Evolutionary conservation across 2,113 vertebrate genomes (phyloP).

Genomic region (Macroglossus sobrinus): DNA sequence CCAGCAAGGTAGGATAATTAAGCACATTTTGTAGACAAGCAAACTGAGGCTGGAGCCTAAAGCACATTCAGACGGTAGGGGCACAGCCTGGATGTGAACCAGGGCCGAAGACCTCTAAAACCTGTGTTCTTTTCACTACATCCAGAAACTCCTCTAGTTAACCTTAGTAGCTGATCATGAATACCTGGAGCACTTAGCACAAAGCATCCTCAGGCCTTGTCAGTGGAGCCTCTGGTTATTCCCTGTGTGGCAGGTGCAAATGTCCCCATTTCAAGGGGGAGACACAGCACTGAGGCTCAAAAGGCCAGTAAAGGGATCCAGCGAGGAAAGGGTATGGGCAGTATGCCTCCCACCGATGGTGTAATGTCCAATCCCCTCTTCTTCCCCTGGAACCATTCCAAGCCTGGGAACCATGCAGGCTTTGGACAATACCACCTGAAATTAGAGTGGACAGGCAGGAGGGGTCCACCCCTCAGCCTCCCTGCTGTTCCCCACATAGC

Average conservation of each 20-base stretch:
- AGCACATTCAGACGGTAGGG: background rate
- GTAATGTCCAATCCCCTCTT: too few species aligned
- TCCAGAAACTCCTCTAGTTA: background rate
- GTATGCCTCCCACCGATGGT: rapidly evolving
- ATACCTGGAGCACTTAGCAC: background rate
- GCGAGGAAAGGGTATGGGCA: rapidly evolving
- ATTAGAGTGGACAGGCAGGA: background rate
- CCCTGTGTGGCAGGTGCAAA: rapidly evolving
- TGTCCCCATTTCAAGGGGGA: background rate
- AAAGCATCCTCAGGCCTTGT: rapidly evolving
- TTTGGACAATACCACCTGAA: background rate
- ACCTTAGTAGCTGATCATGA: background rate
- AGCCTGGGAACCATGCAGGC: background rate
- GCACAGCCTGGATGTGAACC: background rate
- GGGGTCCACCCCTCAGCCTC: background rate
- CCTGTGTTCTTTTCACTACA: background rate
- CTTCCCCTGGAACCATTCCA: background rate
- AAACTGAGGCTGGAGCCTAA: background rate
- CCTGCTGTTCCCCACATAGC: background rate
- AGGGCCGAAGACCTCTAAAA: background rate
- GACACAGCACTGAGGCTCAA: background rate
- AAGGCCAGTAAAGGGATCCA: background rate
- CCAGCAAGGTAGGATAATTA: background rate
- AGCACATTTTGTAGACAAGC: background rate
- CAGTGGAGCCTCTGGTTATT: background rate